phyloP scores from a whole-genome alignment of 1,140 invertebrate species.

The Vanessa atalanta region DNA sequence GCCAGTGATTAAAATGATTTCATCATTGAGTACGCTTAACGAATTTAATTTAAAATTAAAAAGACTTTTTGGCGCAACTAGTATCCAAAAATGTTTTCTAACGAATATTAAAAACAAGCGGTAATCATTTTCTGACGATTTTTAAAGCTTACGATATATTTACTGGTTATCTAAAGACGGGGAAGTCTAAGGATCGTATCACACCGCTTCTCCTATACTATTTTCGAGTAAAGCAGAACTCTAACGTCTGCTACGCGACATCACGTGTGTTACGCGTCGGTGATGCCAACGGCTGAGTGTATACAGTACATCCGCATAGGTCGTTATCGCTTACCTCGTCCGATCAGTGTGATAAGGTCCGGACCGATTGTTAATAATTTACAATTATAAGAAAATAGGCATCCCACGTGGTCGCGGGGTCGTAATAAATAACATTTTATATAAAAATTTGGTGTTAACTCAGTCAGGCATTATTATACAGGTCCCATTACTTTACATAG shows the following conservation, averaged over 20 bases:
- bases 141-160: slow-evolving; percentile 37
- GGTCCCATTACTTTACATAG: slow-evolving; percentile 61
- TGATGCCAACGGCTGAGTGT: not conserved
- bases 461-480: slow-evolving; percentile 70
- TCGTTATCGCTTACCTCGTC: not conserved
- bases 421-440: slow-evolving; percentile 59
- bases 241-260: too few relatives aligned
- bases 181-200: slow-evolving; percentile 15
- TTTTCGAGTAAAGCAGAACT: not conserved
- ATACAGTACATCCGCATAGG: not conserved
- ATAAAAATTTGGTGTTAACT: slow-evolving; percentile 75
- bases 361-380: slow-evolving; percentile 39
- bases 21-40: slow-evolving; percentile 11
- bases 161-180: slow-evolving; percentile 28
- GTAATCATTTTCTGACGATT: slow-evolving; percentile 12
- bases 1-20: slow-evolving; percentile 35
- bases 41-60: not conserved
- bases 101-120: not conserved
- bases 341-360: slow-evolving; percentile 1
- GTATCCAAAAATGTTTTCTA: slow-evolving; percentile 6
- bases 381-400: slow-evolving; percentile 41
- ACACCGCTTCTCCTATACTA: not conserved
- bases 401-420: slow-evolving; percentile 33
- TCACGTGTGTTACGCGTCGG: not conserved
- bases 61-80: slow-evolving; percentile 19